Base-by-base conservation (phyloP, 2,888 invertebrate genomes). In the Schizaphis graminum region DNA sequence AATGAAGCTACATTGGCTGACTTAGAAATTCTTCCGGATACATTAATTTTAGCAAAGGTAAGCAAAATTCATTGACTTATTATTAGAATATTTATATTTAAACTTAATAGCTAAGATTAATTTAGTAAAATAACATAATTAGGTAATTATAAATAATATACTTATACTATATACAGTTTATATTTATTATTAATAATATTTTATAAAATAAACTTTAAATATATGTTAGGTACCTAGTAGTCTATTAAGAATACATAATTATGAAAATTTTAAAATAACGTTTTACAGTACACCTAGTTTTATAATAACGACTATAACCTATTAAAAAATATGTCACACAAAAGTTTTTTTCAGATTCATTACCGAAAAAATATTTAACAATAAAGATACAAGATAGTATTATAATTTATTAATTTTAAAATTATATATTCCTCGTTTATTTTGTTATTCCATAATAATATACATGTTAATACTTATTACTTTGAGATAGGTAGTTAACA, bases 21-120 rank as follows among this genome's bases (percentile, higher is more conserved):
- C 26, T 94, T 95, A 56, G 95, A 95, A 93, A 95, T 95, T 49
- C 95, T 95, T 88, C 95, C 95, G 1, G 95, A 95, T 61, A 94
- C 95, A 13, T 93, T 95, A 57, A 94, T 95, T n/a, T 89, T 95
- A 47, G 94, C 95, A 10, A 95, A 95, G 95, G 95, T 95, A 94
- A 95, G 94, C 89, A 47, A 1, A 61, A 57, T 35, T 35, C 1
- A 84, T 28, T 56, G 24, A 88, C 8, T 28, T 24, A 35, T 53
- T 35, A 56, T 88, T 21, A 53, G 10, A 56, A 53, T 88, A 88
- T 41, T 35, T 77, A 0, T 84, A 84, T 41, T 84, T 84, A 21
- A 13, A 35, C 2, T 86, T n/a, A 13, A 49, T 35, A 35, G 8
- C 35, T 77, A 35, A 77, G 21, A 77, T 77, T 16, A 67, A n/a